Percentiles rank a stretch among this genome's conserved stretches.
Evolutionary conservation across 2,797 vertebrate species (phyloP).

Genomic region (Limnodromus scolopaceus): DNA sequence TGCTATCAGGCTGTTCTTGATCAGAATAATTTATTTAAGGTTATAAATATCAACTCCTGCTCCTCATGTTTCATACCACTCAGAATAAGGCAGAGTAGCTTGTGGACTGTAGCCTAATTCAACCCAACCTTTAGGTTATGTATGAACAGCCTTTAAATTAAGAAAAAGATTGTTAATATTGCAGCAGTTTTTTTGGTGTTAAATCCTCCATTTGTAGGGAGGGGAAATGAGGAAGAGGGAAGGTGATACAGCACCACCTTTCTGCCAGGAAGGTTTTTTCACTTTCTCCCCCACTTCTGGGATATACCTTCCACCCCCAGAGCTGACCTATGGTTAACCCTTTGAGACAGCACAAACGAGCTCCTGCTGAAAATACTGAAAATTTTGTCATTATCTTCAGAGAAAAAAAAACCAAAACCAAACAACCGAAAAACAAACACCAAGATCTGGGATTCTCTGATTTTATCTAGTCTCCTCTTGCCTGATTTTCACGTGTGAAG

Average conservation of each 20-base stretch:
- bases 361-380: not conserved
- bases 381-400: not conserved
- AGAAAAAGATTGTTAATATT: not conserved
- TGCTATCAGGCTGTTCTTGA: not conserved
- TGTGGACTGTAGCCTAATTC: not conserved
- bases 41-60: not conserved
- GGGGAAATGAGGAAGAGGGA: not conserved
- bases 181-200: not conserved
- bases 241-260: not conserved
- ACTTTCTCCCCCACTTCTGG: not conserved
- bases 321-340: not conserved
- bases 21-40: not conserved
- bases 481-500: not conserved
- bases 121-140: not conserved
- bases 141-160: not conserved
- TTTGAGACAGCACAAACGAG: not conserved
- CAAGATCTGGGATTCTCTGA: not conserved
- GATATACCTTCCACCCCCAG: not conserved
- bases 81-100: not conserved
- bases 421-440: not conserved
- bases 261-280: not conserved
- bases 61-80: not conserved
- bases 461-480: not conserved
- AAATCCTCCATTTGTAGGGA: not conserved
- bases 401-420: not conserved